Conservation (phyloP, 2,888 invertebrate species). For the Scaptomyza cyrtandrae region DNA sequence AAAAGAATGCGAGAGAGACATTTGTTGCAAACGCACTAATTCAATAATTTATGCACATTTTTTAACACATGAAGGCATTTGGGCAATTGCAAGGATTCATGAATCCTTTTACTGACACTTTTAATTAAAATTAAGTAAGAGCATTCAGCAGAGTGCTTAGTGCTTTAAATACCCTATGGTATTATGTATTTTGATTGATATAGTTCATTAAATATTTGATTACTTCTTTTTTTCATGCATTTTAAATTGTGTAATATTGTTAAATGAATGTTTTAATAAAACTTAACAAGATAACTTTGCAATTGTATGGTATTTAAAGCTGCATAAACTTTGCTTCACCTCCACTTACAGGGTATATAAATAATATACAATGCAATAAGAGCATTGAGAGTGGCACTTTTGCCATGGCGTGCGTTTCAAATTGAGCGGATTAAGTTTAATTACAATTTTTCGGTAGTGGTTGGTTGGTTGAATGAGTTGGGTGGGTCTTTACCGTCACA, state of each 20-base stretch:
- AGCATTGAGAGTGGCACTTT: slow-evolving; percentile 50
- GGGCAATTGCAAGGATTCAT: slow-evolving; percentile 37
- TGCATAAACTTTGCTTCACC: background rate
- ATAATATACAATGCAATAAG: slow-evolving; percentile 29
- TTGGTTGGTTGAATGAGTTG: slow-evolving; percentile 5
- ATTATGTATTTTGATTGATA: no score
- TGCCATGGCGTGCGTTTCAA: slow-evolving; percentile 63
- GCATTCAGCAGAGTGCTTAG: background rate
- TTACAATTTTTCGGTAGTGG: slow-evolving; percentile 73
- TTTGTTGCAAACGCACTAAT: slow-evolving; percentile 71
- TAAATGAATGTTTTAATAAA: no score
- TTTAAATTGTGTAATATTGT: no score
- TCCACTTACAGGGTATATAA: slow-evolving; percentile 32
- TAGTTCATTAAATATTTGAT: no score
- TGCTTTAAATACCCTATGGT: background rate
- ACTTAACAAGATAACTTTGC: no score
- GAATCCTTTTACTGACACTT: slow-evolving; percentile 54
- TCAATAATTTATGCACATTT: slow-evolving; percentile 81
- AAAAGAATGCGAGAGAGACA: slow-evolving; percentile 18
- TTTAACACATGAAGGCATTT: slow-evolving; percentile 65
- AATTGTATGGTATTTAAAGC: no score
- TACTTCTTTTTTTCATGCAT: no score
- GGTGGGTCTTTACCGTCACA: slow-evolving; percentile 7
- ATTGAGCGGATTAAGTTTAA: slow-evolving; percentile 83
- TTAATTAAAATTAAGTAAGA: slow-evolving; percentile 60